Percentiles rank a stretch among this genome's conserved stretches.
These are phyloP conservation scores for Plemyria rubiginata DNA, from an alignment of 2,888 invertebrate genomes.

Conservation along the genomic window DNA sequence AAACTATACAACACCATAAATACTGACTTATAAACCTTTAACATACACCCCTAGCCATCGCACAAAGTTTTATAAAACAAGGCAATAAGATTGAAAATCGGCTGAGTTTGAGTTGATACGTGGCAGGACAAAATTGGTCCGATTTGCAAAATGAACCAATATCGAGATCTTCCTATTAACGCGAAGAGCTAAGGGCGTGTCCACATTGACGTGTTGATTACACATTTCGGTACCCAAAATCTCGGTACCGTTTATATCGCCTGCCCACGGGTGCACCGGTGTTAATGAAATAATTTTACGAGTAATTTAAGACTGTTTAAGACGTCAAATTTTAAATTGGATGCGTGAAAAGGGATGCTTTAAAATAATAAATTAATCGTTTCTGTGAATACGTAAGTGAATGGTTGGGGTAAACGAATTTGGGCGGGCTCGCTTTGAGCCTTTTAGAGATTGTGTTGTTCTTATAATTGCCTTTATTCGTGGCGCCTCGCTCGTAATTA, in stretches of 20 bases:
- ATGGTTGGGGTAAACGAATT: constrained; percentile 66
- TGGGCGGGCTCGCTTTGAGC: constrained; percentile 33
- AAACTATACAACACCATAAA: constrained; percentile 61
- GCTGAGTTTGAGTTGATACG: neutral
- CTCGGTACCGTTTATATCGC: constrained; percentile 58
- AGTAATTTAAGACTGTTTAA: constrained; percentile 84
- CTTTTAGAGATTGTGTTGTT: constrained; percentile 8
- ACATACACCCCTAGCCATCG: constrained; percentile 26
- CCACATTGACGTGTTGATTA: constrained; percentile 77
- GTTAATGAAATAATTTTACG: constrained; percentile 83
- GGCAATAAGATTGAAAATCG: constrained; percentile 43
- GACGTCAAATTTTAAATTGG: constrained; percentile 85
- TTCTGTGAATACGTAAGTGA: constrained; percentile 67
- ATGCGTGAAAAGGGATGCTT: constrained; percentile 79
- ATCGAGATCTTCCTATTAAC: constrained; percentile 77
- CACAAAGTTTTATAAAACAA: neutral
- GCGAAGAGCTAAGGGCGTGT: constrained; percentile 73
- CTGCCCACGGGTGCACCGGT: constrained; percentile 62
- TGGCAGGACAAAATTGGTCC: constrained; percentile 45
- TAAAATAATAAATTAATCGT: constrained; percentile 81
- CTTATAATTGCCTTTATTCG: neutral
- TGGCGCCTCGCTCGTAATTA: constrained; percentile 18
- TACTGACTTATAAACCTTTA: constrained; percentile 57
- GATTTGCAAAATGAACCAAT: constrained; percentile 69
- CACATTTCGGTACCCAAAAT: constrained; percentile 74